Base-by-base conservation (phyloP, 2,888 invertebrate genomes). In the Diarsia rubi region DNA sequence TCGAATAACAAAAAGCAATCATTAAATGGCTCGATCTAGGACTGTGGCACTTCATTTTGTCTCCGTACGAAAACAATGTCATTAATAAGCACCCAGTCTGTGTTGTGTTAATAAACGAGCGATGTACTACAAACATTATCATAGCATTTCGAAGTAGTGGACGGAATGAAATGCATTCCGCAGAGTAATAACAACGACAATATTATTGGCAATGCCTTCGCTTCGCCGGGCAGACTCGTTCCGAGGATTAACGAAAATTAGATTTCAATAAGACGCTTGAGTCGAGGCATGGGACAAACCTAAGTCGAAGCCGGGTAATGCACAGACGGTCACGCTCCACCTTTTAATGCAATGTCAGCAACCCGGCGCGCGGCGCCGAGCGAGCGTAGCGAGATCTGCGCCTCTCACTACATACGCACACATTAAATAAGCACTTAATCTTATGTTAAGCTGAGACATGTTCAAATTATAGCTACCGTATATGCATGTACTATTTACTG, bases 251-350 rank as follows among this genome's bases (percentile, higher is more conserved):
- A 92, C 94, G 95, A 95, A 96, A 96, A 96, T 96, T 95, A 95
- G 94, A 96, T 96, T 96, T 95, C 96, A 95, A 96, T 96, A 95
- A 96, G 95, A 95, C 94, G 95, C 92, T 94, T 94, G 94, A 93
- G 91, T 89, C 93, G 92, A 89, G 90, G 90, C 92, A 91, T 88
- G 92, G 91, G 91, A 93, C 93, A 93, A 93, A 94, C 93, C 94
- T 92, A 92, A 93, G 92, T 91, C 90, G 92, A 92, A 94, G 93
- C 93, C 92, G 93, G 90, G 92, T 91, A 93, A 91, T 90, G 91
- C 91, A 89, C 92, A 92, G 94, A 93, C 93, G 93, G 94, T 94
- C 95, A 95, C 94, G 94, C 91, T 93, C 90, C 91, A 92, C 91
- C 91, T 93, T 93, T 91, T 92, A 94, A 93, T 93, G 94, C 94